phyloP scores from a whole-genome alignment of 2,797 vertebrate species.

The Falco biarmicus region DNA sequence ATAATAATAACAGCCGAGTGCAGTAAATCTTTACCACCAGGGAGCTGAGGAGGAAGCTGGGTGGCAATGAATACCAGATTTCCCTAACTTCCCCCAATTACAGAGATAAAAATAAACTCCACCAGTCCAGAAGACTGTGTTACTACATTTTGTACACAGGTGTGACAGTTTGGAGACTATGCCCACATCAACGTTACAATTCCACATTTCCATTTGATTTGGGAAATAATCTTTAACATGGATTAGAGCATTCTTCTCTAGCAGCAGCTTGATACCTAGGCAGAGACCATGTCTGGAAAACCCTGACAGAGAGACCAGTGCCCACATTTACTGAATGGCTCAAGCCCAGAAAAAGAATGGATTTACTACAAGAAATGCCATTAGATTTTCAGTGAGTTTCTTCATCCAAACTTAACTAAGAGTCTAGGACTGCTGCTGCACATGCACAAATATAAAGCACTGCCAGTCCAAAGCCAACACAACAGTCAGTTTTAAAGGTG shows the following conservation, averaged over 20 bases:
- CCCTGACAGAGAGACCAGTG: neutral
- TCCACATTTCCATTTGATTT: neutral
- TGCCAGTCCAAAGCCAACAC: neutral
- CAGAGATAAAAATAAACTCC: constrained; percentile 22
- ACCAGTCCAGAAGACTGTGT: neutral
- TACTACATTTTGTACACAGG: neutral
- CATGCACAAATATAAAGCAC: neutral
- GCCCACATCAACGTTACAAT: neutral
- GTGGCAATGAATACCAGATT: neutral
- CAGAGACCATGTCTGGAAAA: neutral
- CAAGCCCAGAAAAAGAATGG: neutral
- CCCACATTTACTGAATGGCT: neutral
- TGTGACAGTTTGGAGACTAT: neutral
- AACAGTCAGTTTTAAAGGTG: neutral
- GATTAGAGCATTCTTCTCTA: neutral
- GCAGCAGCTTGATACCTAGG: neutral
- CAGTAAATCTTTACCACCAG: neutral
- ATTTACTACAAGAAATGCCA: neutral
- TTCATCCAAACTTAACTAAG: neutral
- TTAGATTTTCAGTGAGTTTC: neutral
- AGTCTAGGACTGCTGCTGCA: neutral
- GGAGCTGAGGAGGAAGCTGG: neutral
- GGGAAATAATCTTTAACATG: neutral
- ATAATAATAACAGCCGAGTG: neutral
- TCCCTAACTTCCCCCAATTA: neutral